Evolutionary conservation across 2,113 vertebrate genomes (phyloP), one percentile per base, ranked within the genome.

Genomic region (Sorex araneus): DNA sequence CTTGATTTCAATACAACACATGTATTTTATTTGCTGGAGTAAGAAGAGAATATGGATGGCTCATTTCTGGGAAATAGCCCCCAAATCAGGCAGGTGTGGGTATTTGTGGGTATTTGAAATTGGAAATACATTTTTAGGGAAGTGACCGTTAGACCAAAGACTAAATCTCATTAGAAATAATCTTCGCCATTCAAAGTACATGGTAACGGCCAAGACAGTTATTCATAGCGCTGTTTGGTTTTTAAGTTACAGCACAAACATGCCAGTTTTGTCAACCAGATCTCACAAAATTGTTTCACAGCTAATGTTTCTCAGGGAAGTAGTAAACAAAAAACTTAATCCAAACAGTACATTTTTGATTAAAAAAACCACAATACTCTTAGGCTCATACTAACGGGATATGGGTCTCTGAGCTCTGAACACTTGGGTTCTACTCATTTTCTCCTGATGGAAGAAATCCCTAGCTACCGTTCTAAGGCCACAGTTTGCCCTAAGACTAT

Each of bases 221-320:
- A 27, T 30, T 84, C 25, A 87, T 27, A 16, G 23, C 70, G 74
- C 2, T 8, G 18, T 18, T 10, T 36, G 30, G 54, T 34, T 21
- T 88, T 50, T 87, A 80, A 66, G 25, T 45, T 45, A 40, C 28
- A 69, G 60, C 76, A 76, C 30, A 82, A 79, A 90, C 8, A 28
- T 21, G 47, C 54, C n/a, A 43, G 25, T 91, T 73, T 45, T 85
- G n/a, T 27, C 19, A 83, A 47, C 18, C 28, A 66, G 1, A 73
- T 47, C 30, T 92, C 78, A 76, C 15, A 23, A 54, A 50, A 32
- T 34, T 75, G 66, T 30, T 57, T 84, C 47, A 89, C 8, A 90
- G 63, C 18, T 23, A 43, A 40, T 30, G 43, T 66, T 66, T 87
- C n/a, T 91, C 70, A 71, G 10, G 16, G 6, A 21, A 0, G 30